Evolutionary conservation across 1,140 invertebrate genomes (phyloP).

Genomic region (Bombus affinis): DNA sequence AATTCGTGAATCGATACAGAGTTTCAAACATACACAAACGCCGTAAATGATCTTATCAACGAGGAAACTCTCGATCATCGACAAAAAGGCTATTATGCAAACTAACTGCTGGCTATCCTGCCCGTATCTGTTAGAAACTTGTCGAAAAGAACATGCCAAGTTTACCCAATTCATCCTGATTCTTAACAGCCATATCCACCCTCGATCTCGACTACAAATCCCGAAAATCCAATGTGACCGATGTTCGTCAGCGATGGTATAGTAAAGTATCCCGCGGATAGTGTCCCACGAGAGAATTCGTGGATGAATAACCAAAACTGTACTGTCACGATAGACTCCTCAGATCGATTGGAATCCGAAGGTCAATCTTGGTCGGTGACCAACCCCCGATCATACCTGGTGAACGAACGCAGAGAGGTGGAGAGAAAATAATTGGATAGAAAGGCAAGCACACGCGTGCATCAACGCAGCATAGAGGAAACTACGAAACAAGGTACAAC

Average conservation of each 20-base stretch:
- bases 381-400: neutral
- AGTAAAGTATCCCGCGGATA: neutral
- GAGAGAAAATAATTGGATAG: too few species aligned
- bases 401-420: too few species aligned
- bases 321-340: neutral
- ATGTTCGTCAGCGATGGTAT: neutral
- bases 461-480: neutral
- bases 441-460: too few species aligned
- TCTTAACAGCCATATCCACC: neutral
- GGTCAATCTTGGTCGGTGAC: constrained; percentile 14
- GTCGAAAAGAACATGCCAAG: neutral
- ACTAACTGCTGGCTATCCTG: neutral
- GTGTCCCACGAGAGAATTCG: neutral
- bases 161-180: neutral
- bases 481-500: neutral
- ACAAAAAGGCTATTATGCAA: too few species aligned
- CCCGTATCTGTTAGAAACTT: neutral
- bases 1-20: neutral
- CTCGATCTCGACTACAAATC: neutral
- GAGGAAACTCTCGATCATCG: too few species aligned
- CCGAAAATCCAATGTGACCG: neutral
- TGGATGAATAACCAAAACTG: neutral
- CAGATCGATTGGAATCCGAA: too few species aligned
- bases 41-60: neutral
- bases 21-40: neutral